Conservation (phyloP, 2,888 invertebrate species). For the Helobdella robusta region DNA sequence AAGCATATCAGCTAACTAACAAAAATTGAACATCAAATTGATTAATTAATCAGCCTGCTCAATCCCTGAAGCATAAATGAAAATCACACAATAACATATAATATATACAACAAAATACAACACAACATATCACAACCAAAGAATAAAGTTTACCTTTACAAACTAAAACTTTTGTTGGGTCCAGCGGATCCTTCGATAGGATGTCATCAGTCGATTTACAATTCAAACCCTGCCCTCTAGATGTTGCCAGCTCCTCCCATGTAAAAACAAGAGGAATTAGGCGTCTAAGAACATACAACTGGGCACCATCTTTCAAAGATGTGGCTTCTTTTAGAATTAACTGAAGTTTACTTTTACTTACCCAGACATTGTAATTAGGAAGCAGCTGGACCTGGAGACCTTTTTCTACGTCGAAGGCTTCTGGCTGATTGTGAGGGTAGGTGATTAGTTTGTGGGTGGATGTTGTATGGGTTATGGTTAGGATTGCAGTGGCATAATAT, state of each 20-base stretch:
- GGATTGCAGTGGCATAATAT: no score
- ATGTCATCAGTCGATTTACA: slow-evolving; percentile 31
- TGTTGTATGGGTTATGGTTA: not conserved
- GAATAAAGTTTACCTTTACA: slow-evolving; percentile 25
- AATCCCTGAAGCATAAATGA: not conserved
- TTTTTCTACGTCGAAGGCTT: slow-evolving; percentile 31
- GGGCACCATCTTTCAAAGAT: slow-evolving; percentile 28
- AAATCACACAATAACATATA: not conserved
- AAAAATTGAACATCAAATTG: not conserved
- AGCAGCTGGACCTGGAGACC: slow-evolving; percentile 31
- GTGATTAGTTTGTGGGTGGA: not conserved
- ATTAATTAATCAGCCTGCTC: not conserved
- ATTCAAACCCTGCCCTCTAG: slow-evolving; percentile 29
- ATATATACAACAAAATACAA: not conserved
- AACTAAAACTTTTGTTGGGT: slow-evolving; percentile 30
- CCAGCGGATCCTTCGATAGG: slow-evolving; percentile 30
- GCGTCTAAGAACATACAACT: slow-evolving; percentile 28
- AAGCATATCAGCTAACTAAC: not conserved
- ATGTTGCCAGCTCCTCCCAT: slow-evolving; percentile 31
- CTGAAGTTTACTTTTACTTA: slow-evolving; percentile 29
- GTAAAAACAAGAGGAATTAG: slow-evolving; percentile 30
- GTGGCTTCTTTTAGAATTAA: slow-evolving; percentile 27
- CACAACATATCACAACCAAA: not conserved
- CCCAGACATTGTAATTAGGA: slow-evolving; percentile 31
- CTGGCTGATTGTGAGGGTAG: slow-evolving; percentile 21